Evolutionary conservation across 1,140 invertebrate genomes (phyloP), one percentile per base, ranked within the genome.

Genomic region (Leptopilina clavipes): DNA sequence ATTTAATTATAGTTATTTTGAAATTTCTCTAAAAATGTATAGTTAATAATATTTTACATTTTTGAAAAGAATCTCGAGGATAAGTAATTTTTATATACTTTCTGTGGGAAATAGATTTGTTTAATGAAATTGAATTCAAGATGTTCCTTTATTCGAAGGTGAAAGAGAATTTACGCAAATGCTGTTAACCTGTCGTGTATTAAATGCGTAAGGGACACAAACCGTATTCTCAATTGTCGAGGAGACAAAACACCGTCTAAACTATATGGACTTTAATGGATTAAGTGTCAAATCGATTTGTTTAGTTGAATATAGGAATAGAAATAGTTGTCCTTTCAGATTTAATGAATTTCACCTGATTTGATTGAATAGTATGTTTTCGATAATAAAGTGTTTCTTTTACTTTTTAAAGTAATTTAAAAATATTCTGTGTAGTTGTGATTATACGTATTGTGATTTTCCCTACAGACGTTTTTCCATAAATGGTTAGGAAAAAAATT

Each of bases 221-320:
- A 12, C 11, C 22, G 22, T 65, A 25, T 65, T 14, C 5, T 31
- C 22, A 65, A 65, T 22, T 65, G 25, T 31, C 25, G 19, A 31
- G 31, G 25, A 37, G 59, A n/a, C 56, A 9, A 25, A 31, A 59
- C 22, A 31, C 25, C 14, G 3, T 31, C 59, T 59, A 37, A 65
- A 65, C 1, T 14, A n/a, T 65, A 65, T 31, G 14, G 48, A 22
- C 31, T 65, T 31, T 65, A 65, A 65, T 65, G 59, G 59, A 65
- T 65, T 65, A 65, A 25, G 2, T 8, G 22, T 65, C 59, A 65
- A 65, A 31, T 65, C 25, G 11, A 31, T 65, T 65, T 25, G 19
- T 25, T 31, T 31, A 65, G 12, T 14, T 31, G 3, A 65, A 65
- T n/a, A n/a, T 65, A 25, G 5, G 1, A 31, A 65, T 25, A 31